Evolutionary conservation across 2,888 invertebrate species (phyloP).

Genomic region (Flexamia atlantica): DNA sequence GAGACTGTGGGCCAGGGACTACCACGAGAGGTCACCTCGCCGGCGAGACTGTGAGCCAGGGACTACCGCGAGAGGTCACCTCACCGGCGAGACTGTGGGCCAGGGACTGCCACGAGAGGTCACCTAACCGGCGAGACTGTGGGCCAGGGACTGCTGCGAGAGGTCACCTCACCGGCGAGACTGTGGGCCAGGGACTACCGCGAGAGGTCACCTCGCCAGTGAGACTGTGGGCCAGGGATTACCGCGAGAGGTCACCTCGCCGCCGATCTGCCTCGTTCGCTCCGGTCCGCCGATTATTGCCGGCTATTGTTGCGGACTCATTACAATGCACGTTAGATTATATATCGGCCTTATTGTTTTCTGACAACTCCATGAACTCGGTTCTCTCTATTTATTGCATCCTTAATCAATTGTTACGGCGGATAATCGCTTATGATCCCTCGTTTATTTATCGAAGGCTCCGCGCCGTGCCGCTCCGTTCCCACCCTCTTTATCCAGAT

Average conservation of each 20-base stretch:
- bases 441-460: slow-evolving; percentile 37
- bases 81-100: too few relatives aligned
- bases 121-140: too few relatives aligned
- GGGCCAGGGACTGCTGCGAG: too few relatives aligned
- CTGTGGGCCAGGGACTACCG: too few relatives aligned
- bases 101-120: too few relatives aligned
- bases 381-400: slow-evolving; percentile 43
- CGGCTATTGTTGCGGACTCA: slow-evolving; percentile 44
- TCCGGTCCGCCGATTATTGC: slow-evolving; percentile 34
- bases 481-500: slow-evolving; percentile 25
- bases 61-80: too few relatives aligned
- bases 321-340: slow-evolving; percentile 46
- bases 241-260: neutral
- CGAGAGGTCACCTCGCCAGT: too few relatives aligned
- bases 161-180: too few relatives aligned
- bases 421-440: slow-evolving; percentile 49
- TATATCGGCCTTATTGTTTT: slow-evolving; percentile 50
- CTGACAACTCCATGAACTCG: slow-evolving; percentile 41
- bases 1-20: too few relatives aligned
- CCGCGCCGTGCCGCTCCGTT: slow-evolving; percentile 12
- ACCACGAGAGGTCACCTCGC: too few relatives aligned
- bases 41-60: too few relatives aligned
- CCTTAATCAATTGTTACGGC: slow-evolving; percentile 49
- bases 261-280: neutral
- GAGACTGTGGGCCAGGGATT: too few relatives aligned